Evolutionary conservation across 1,140 invertebrate genomes (phyloP).

Genomic region (Psilanteris sp.): DNA sequence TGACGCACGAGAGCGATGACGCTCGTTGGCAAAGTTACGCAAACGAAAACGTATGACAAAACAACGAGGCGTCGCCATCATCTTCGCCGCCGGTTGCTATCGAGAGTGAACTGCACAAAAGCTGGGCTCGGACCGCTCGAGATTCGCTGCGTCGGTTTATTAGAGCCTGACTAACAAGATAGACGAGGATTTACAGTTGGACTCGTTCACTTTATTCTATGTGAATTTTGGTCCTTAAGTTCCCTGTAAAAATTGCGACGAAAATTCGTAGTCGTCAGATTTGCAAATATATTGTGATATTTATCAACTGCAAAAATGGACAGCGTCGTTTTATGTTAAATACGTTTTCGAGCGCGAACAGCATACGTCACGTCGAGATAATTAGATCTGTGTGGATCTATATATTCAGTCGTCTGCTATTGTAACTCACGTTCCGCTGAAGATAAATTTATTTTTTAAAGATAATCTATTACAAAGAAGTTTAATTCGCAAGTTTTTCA

Average conservation of each 20-base stretch:
- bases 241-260: slow-evolving; percentile 3
- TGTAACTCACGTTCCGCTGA: too few relatives aligned
- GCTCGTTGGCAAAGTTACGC: slow-evolving; percentile 87
- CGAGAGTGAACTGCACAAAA: slow-evolving; percentile 69
- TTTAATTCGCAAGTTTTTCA: too few relatives aligned
- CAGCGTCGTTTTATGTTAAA: too few relatives aligned
- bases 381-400: too few relatives aligned
- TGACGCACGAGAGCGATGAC: slow-evolving; percentile 98
- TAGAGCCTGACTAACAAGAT: slow-evolving; percentile 71
- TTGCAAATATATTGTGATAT: too few relatives aligned
- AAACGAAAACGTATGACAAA: slow-evolving; percentile 77
- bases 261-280: too few relatives aligned
- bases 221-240: slow-evolving; percentile 27
- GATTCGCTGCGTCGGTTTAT: slow-evolving; percentile 76
- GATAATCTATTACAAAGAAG: too few relatives aligned
- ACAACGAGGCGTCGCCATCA: slow-evolving; percentile 43
- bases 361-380: too few relatives aligned
- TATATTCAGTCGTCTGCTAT: too few relatives aligned
- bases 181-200: neutral
- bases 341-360: too few relatives aligned
- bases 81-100: slow-evolving; percentile 63
- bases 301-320: neutral
- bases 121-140: slow-evolving; percentile 75
- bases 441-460: too few relatives aligned
- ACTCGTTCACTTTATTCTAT: slow-evolving; percentile 39